Evolutionary conservation across 2,888 invertebrate species (phyloP).

Genomic region (Protula sp.): DNA sequence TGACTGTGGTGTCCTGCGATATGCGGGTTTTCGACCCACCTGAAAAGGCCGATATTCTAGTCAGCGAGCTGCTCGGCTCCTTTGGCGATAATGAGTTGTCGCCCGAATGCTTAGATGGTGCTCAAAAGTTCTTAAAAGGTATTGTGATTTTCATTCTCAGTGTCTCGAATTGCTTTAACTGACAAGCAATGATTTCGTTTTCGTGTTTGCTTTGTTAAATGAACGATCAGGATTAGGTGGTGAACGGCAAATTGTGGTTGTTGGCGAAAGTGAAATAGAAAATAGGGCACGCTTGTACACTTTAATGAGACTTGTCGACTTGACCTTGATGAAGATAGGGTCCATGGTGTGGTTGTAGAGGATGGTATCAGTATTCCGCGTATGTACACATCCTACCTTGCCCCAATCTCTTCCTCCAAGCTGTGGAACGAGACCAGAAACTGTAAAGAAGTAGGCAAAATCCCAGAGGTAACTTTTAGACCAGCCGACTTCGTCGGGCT

Average conservation of each 20-base stretch:
- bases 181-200: too few species aligned
- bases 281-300: too few species aligned
- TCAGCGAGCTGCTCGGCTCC: constrained; percentile 92
- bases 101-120: constrained; percentile 95
- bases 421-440: constrained; percentile 57
- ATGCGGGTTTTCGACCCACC: constrained; percentile 54
- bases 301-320: too few species aligned
- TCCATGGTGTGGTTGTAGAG: too few species aligned
- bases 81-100: constrained; percentile 99
- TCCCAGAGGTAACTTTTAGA: constrained; percentile 16
- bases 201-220: too few species aligned
- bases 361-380: constrained; percentile 88
- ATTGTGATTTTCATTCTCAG: neutral
- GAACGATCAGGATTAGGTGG: too few species aligned
- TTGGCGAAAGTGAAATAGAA: too few species aligned
- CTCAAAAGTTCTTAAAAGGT: constrained; percentile 65
- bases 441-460: constrained; percentile 20
- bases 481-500: too few species aligned
- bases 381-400: constrained; percentile 82
- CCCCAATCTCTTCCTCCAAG: constrained; percentile 86
- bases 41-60: constrained; percentile 87
- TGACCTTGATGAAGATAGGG: too few species aligned
- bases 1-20: constrained; percentile 55
- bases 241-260: too few species aligned
- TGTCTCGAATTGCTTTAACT: too few species aligned